phyloP scores from a whole-genome alignment of 2,113 vertebrate genomes.

The Austrofundulus limnaeus region DNA sequence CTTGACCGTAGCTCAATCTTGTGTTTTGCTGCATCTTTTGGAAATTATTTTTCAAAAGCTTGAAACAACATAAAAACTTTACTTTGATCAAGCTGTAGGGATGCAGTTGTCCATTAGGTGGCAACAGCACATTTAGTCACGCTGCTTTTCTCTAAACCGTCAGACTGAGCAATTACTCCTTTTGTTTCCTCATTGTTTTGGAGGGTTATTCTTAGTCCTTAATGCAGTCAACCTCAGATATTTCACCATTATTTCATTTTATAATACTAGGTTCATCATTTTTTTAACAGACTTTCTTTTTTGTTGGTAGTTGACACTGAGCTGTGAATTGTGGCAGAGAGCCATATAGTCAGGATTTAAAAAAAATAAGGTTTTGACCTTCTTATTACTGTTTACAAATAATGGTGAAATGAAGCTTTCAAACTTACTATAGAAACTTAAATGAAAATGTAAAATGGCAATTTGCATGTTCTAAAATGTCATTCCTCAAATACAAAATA shows the following conservation, averaged over 20 bases:
- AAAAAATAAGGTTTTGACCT: not conserved
- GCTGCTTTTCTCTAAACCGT: not conserved
- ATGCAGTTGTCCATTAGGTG: conserved; percentile 69
- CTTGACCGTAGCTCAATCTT: conserved; percentile 19
- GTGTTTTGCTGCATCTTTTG: not conserved
- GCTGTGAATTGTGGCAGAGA: too few species aligned
- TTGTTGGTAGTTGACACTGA: too few species aligned
- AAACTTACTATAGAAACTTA: not conserved
- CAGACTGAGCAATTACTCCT: conserved; percentile 6
- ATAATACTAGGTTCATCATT: conserved; percentile 18
- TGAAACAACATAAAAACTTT: not conserved
- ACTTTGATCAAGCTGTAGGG: conserved; percentile 16
- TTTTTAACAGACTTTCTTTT: too few species aligned
- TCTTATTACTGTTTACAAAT: not conserved
- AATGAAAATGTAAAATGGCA: too few species aligned
- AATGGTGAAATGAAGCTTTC: not conserved
- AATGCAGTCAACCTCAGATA: conserved; percentile 23
- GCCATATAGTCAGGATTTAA: too few species aligned
- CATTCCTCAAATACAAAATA: too few species aligned
- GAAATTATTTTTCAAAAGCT: conserved; percentile 1
- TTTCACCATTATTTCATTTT: conserved; percentile 29
- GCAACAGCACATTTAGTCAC: conserved; percentile 59
- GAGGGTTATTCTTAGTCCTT: conserved; percentile 11
- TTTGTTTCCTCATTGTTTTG: conserved; percentile 6
- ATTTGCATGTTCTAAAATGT: too few species aligned